These are phyloP conservation scores for Felis catus DNA, from an alignment of 2,113 vertebrate species.

Conservation along the genomic window DNA sequence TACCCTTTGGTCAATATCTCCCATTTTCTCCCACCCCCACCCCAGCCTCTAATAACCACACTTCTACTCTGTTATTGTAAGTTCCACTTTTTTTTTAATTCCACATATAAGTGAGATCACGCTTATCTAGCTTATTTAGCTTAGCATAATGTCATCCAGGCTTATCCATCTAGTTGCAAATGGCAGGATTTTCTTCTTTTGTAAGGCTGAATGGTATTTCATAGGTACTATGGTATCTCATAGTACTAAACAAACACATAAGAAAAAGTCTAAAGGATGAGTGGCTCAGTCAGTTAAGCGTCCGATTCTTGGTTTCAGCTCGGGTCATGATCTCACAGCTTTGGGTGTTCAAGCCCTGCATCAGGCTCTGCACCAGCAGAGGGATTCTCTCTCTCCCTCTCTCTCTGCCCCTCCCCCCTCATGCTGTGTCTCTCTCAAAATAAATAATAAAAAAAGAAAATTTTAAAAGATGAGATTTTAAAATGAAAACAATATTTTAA, in stretches of 20 bases:
- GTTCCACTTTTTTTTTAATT: background rate
- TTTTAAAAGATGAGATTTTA: background rate
- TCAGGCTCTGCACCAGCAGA: too few relatives aligned
- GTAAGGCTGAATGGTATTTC: background rate
- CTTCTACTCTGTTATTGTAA: background rate
- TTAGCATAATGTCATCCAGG: background rate
- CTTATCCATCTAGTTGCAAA: background rate
- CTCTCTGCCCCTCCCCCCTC: too few relatives aligned
- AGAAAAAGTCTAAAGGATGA: background rate
- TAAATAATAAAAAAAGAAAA: too few relatives aligned
- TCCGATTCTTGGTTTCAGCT: too few relatives aligned
- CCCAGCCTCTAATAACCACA: background rate
- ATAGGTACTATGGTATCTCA: background rate
- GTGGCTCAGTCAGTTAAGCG: too few relatives aligned
- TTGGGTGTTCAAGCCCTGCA: too few relatives aligned
- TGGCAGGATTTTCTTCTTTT: background rate
- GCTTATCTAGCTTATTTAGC: background rate
- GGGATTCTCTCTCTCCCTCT: too few relatives aligned
- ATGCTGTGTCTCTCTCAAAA: too few relatives aligned
- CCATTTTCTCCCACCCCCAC: background rate
- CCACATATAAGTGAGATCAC: background rate
- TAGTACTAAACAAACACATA: background rate
- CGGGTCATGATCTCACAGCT: too few relatives aligned
- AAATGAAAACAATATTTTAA: conserved; percentile 14
- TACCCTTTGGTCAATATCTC: background rate